Conservation (phyloP, 2,888 invertebrate species). For the Aricia artaxerxes region DNA sequence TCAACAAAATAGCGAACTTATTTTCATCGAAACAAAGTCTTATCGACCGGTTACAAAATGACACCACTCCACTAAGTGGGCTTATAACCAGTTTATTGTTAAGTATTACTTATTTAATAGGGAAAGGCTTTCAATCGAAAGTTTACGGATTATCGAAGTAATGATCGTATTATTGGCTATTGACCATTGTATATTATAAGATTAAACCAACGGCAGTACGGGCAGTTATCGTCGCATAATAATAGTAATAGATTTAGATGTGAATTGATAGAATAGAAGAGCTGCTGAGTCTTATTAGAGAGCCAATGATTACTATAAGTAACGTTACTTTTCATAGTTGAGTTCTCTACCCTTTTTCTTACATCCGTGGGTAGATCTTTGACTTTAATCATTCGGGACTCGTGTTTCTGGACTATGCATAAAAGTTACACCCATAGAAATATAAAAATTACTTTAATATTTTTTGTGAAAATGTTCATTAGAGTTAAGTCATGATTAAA, state of each 20-base stretch:
- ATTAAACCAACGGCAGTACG: background rate
- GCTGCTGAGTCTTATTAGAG: background rate
- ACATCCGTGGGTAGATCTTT: no score
- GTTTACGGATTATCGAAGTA: conserved; percentile 1
- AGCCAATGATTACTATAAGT: background rate
- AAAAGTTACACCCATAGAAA: no score
- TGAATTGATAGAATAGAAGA: background rate
- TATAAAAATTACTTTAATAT: no score
- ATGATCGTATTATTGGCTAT: conserved; percentile 5
- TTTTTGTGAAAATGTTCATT: no score
- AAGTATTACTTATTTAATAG: conserved; percentile 28
- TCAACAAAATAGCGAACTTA: conserved; percentile 29
- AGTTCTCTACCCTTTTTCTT: no score
- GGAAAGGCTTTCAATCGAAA: conserved; percentile 29
- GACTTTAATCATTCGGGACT: no score
- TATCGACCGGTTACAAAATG: conserved; percentile 33
- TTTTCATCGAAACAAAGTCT: conserved; percentile 32
- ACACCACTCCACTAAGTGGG: conserved; percentile 14
- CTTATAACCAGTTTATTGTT: conserved; percentile 22
- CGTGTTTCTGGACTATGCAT: no score
- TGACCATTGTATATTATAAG: background rate
- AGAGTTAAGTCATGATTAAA: no score
- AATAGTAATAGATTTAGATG: background rate
- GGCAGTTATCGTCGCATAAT: background rate
- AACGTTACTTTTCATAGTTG: no score